Evolutionary conservation across 2,888 invertebrate genomes (phyloP).

Genomic region (Spicauda simplicius): DNA sequence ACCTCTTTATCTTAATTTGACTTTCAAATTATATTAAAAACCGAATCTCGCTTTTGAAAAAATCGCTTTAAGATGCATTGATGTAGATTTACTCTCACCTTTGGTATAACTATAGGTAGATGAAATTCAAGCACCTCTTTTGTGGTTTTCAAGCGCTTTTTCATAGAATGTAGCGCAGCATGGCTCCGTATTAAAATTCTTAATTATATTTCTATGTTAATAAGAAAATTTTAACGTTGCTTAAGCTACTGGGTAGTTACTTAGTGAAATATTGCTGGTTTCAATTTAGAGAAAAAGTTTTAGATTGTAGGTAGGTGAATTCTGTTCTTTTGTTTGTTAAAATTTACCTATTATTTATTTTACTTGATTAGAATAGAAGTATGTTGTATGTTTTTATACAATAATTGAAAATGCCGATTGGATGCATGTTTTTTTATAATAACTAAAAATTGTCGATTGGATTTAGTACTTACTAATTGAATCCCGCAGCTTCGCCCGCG

Average conservation of each 20-base stretch:
- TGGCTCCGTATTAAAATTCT: conserved; percentile 13
- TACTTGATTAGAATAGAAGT: no score
- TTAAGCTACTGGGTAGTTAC: background rate
- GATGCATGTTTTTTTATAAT: no score
- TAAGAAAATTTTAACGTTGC: conserved; percentile 1
- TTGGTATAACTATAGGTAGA: background rate
- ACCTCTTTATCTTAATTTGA: no score
- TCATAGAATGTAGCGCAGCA: conserved; percentile 5
- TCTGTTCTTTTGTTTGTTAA: background rate
- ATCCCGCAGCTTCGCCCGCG: no score
- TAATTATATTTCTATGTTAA: conserved; percentile 23
- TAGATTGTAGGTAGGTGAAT: background rate
- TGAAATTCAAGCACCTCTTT: conserved; percentile 18
- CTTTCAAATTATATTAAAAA: no score
- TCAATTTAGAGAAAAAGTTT: background rate
- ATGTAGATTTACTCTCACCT: background rate
- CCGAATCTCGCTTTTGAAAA: no score
- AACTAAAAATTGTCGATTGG: no score
- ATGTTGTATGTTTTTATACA: no score
- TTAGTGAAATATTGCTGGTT: conserved; percentile 1
- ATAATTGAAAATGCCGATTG: no score
- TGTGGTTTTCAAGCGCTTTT: conserved; percentile 19
- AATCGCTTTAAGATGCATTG: no score
- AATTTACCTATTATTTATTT: no score
- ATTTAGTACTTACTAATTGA: no score